Evolutionary conservation across 30 jellyfish, hydroid and myxozoan genomes (phyloP), one percentile per base, ranked within the genome.

Genomic region (Hydractinia symbiolongicarpus): DNA sequence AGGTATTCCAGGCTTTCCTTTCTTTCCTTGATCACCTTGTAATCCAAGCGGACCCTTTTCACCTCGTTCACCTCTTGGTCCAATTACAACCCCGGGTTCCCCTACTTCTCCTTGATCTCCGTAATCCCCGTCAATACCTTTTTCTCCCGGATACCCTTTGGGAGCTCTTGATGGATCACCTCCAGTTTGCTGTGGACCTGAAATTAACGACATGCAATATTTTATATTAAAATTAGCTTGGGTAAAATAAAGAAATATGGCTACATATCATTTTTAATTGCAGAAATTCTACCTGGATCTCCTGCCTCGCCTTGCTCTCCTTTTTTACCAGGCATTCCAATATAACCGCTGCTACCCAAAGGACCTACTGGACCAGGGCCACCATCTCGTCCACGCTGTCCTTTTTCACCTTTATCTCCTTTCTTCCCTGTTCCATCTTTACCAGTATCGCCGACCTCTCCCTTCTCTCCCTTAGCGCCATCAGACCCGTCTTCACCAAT

Each of bases 361-460:
- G 5, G 4, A 3, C 89, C 89, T 30, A 53, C 55, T 5, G 4
- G 64, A 30, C 89, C 89, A 67, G 16, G 21, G 9, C 85, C 55
- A 53, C 93, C 98, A 9, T 77, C 74, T 50, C 19, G 81, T 4
- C 98, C 98, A 9, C 16, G 58, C 5, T 86, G 95, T 66, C 98
- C 98, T 9, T 72, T 81, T 40, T 81, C 86, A 17, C 89, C 89
- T 70, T 81, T 81, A 11, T 9, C 30, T n/a, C 75, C 51, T 30
- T 30, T 30, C 44, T 0, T 30, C 44, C 44, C 44, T 30, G 44
- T 14, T 20, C 89, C 89, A 7, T 4, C 13, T 1, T 9, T 61
- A 9, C 89, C 89, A n/a, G 6, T 53, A 5, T 8, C 75, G 50
- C 89, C 89, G 0, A 9, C 8, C 19, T 13, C 57, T 13, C 83